A percentile compares a stretch with the other conserved stretches of the same genome.
Conservation (phyloP, 2,888 invertebrate species). For the Gastracanthus pulcherrimus region DNA sequence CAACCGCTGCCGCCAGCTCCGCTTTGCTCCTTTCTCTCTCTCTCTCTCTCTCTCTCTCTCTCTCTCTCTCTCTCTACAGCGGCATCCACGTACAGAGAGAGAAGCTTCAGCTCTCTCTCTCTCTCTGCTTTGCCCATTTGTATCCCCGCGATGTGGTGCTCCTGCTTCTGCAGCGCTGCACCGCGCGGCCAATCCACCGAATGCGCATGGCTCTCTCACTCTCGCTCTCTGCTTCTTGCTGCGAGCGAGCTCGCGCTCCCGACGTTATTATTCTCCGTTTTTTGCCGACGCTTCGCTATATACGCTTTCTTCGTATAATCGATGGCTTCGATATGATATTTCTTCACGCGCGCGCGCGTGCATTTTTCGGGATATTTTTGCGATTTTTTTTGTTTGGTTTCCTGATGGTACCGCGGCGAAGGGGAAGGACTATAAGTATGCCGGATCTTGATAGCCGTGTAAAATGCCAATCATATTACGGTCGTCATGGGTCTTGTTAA, state of each 20-base stretch:
- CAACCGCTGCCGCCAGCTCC: slow-evolving; percentile 71
- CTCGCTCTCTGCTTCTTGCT: slow-evolving; percentile 42
- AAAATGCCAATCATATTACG: slow-evolving; percentile 39
- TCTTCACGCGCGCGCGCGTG: not conserved
- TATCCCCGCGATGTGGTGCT: slow-evolving; percentile 60
- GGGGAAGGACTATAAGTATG: not conserved
- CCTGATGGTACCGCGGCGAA: not conserved
- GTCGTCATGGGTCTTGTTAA: slow-evolving; percentile 30
- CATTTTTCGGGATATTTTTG: not conserved
- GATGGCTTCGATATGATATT: slow-evolving; percentile 30
- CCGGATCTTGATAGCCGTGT: slow-evolving; percentile 23
- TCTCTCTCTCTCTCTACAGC: no score
- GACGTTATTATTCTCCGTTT: slow-evolving; percentile 5
- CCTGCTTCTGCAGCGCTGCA: slow-evolving; percentile 55
- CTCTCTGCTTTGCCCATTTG: slow-evolving; percentile 65
- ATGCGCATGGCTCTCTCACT: slow-evolving; percentile 36
- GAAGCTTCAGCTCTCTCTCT: slow-evolving; percentile 20
- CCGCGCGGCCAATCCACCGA: slow-evolving; percentile 68
- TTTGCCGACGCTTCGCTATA: not conserved
- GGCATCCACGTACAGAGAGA: slow-evolving; percentile 15
- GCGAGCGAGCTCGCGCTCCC: slow-evolving; percentile 35
- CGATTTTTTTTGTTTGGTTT: not conserved
- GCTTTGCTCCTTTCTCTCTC: no score
- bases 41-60: no score
- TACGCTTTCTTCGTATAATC: slow-evolving; percentile 6